These are phyloP conservation scores for Heptranchias perlo DNA, from an alignment of 2,113 vertebrate genomes.

Conservation along the genomic window DNA sequence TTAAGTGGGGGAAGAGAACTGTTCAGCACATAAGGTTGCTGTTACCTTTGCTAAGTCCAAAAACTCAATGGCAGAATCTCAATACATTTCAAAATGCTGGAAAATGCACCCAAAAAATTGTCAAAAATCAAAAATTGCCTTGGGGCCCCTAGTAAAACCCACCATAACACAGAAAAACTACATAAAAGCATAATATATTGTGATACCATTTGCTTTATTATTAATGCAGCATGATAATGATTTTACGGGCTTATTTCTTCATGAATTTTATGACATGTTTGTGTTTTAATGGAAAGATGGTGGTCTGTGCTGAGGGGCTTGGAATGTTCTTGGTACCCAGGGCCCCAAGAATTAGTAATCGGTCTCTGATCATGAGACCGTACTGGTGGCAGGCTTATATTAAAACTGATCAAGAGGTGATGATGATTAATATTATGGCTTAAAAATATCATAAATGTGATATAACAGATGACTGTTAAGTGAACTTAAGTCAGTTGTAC, in stretches of 20 bases:
- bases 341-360: neutral
- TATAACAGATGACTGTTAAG: neutral
- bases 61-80: neutral
- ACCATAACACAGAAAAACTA: neutral
- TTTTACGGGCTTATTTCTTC: neutral
- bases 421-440: neutral
- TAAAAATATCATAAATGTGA: neutral
- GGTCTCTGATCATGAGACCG: neutral
- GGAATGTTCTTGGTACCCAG: neutral
- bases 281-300: neutral
- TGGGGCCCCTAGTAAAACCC: neutral
- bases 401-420: neutral
- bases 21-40: neutral
- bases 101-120: neutral
- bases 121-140: neutral
- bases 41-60: neutral
- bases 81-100: neutral
- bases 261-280: neutral
- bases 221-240: neutral
- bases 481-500: neutral
- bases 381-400: neutral
- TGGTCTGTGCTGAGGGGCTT: neutral
- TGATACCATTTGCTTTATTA: neutral
- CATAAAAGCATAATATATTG: neutral
- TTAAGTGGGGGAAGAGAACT: neutral